phyloP scores from a whole-genome alignment of 2,888 invertebrate genomes.

The Alviniconcha strummeri region DNA sequence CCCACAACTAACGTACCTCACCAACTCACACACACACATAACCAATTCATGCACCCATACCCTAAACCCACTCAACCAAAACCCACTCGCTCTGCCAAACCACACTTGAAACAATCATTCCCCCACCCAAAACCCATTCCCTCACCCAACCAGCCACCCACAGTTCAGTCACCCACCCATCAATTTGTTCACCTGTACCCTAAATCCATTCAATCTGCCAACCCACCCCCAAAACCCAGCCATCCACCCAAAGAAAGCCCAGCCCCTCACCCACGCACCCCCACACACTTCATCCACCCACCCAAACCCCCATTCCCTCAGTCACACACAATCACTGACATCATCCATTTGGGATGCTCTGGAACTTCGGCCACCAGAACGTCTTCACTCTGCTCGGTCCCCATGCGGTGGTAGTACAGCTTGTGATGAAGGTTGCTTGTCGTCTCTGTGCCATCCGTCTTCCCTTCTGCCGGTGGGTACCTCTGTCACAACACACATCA shows the following conservation, averaged over 20 bases:
- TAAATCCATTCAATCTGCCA: no score
- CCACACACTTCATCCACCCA: background rate
- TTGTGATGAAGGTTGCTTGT: slow-evolving; percentile 90
- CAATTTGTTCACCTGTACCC: no score
- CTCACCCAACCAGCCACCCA: no score
- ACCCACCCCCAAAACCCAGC: no score
- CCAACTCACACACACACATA: no score
- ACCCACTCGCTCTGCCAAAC: no score
- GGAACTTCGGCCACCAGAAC: slow-evolving; percentile 91
- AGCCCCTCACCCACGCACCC: background rate
- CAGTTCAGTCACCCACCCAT: no score
- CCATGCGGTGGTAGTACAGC: slow-evolving; percentile 91
- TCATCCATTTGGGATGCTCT: slow-evolving; percentile 90
- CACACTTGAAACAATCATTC: no score
- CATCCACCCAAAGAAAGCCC: background rate
- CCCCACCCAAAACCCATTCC: no score
- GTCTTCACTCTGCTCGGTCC: slow-evolving; percentile 90
- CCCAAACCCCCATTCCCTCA: background rate
- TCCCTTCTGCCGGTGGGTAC: slow-evolving; percentile 87
- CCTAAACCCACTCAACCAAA: no score
- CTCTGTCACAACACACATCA: slow-evolving; percentile 76
- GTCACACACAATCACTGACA: slow-evolving; percentile 76
- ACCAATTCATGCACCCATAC: no score
- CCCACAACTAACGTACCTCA: no score
- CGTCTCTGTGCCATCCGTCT: slow-evolving; percentile 94